Base-by-base conservation (phyloP, 2,113 vertebrate genomes). In the mouse (Mus musculus) region DNA sequence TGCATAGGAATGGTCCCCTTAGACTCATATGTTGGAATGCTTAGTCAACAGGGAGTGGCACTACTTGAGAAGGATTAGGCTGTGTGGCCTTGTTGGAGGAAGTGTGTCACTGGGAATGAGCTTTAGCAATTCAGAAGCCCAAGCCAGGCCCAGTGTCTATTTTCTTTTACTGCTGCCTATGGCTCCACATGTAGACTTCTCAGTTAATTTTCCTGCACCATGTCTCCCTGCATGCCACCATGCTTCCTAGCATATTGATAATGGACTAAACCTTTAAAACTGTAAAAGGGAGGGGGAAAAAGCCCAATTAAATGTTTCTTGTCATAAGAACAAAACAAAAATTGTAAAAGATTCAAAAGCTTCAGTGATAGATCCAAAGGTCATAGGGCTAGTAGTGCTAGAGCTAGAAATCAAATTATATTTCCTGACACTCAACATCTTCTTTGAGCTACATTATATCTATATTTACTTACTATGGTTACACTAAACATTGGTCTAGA, bases 391-490 rank as follows among this genome's bases (percentile, higher is more conserved):
- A 90, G 26, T 1, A 59, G 17, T 4, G 19, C 56, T 17, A 61
- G 59, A 61, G 59, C 59, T 61, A 63, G 61, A 49, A 88, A 49
- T 76, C 42, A 87, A 90, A 56, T 73, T 65, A 39, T 75, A 12
- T 67, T 49, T 86, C 73, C 85, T 91, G 77, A 28, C 16, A n/a
- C 12, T 30, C 24, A 77, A 52, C 28, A 39, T 85, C 46, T 89
- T 85, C 46, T 89, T 91, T 94, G 76, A 59, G 91, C 14, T 91
- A 14, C 17, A 85, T 67, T 52, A 71, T 19, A 46, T 91, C 33
- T 89, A 24, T 1, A 56, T 91, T 85, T 88, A 9, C 42, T 94
- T 89, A 71, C 59, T 77, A 19, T 89, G 22, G 42, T 81, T 76
- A 7, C 69, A 75, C 26, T 95, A 91, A 80, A 86, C 9, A 30